Evolutionary conservation across 2,888 invertebrate genomes (phyloP), one percentile per base, ranked within the genome.

Genomic region (Pseudococcus viburni): DNA sequence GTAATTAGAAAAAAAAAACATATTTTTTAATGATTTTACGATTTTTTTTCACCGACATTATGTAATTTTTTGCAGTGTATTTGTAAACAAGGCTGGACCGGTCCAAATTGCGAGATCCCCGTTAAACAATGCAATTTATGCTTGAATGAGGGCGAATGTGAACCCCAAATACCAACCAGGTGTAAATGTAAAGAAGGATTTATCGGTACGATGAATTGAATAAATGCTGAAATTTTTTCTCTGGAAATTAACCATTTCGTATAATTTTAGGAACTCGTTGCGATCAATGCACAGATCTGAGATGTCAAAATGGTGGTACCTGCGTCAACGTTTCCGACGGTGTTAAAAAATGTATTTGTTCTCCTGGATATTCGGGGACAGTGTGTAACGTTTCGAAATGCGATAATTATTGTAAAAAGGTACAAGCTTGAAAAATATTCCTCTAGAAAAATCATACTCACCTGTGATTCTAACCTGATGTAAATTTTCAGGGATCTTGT

Each of bases 81-180:
- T 88, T 95, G 95, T 90, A 93, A 93, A 0, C 92, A 93, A 0
- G 93, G 94, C 84, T 95, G 94, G 94, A 94, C 94, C 0, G 95
- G 95, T 0, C 93, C 93, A 80, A 92, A 93, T 12, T 95, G 95
- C 91, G 94, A 95, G 91, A 93, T 92, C 2, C 93, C 93, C 0
- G 92, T 94, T 11, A 92, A 93, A 33, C 91, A 93, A 80, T 95
- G 94, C n/a, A 91, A 91, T 89, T 93, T 91, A 90, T 94, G 94
- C 90, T 91, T 92, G 89, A 93, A 94, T 90, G 93, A 93, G 22
- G 94, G 93, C 46, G 92, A 92, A 4, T 94, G 94, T 90, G 91
- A 91, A 11, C 77, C 88, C 8, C 88, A 85, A 46, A n/a, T 91
- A 17, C 90, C 90, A 15, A 91, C 91, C 73, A 90, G 90, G 86